Percentiles rank a stretch among this genome's conserved stretches.
Evolutionary conservation across 2,888 invertebrate species (phyloP).

Genomic region (Cephonodes hylas): DNA sequence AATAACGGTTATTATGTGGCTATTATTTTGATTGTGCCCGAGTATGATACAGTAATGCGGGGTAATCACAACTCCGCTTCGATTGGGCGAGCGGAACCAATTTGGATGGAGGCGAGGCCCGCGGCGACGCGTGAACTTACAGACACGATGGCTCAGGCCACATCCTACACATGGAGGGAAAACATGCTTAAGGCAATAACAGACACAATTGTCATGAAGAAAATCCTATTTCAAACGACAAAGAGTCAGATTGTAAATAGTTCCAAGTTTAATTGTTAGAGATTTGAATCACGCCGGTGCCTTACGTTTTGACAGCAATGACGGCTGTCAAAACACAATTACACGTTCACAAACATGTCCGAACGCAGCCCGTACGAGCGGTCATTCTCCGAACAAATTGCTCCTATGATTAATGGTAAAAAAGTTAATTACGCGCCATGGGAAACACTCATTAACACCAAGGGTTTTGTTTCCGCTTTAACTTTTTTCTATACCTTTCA

Average conservation of each 20-base stretch:
- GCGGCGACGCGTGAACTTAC: conserved; percentile 11
- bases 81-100: conserved; percentile 43
- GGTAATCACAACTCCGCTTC: conserved; percentile 50
- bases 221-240: no score
- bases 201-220: no score
- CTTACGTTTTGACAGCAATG: conserved; percentile 18
- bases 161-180: neutral
- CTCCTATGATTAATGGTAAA: conserved; percentile 41
- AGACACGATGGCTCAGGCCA: neutral
- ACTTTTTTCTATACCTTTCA: conserved; percentile 14
- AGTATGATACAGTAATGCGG: conserved; percentile 26
- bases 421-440: conserved; percentile 40
- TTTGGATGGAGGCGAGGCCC: conserved; percentile 17
- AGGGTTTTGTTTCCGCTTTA: conserved; percentile 22
- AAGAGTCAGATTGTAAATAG: neutral
- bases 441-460: conserved; percentile 27
- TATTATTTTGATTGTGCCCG: conserved; percentile 43
- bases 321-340: conserved; percentile 35
- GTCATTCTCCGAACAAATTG: conserved; percentile 28
- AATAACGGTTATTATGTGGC: conserved; percentile 44
- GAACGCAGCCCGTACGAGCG: conserved; percentile 20
- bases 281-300: conserved; percentile 2
- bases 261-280: neutral
- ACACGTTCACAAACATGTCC: conserved; percentile 34
- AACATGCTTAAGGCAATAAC: no score